These are phyloP conservation scores for Gracilinanus agilis DNA, from an alignment of 2,113 vertebrate genomes.

Conservation along the genomic window DNA sequence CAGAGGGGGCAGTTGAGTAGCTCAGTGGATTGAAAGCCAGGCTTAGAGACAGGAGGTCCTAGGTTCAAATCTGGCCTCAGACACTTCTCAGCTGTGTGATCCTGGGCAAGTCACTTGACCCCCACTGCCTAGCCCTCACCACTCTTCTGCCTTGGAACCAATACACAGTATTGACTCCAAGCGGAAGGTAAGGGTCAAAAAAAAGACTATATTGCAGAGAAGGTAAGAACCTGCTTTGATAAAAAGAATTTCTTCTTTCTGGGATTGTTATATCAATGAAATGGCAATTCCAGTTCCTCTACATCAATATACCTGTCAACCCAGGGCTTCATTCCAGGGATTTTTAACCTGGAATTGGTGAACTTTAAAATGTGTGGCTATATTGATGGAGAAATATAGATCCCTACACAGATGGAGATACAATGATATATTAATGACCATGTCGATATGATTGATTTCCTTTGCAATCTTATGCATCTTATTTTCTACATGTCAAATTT, in stretches of 20 bases:
- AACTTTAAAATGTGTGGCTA: not conserved
- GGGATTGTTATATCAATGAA: not conserved
- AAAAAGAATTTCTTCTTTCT: not conserved
- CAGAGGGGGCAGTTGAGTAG: no score
- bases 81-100: no score
- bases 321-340: not conserved
- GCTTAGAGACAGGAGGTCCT: no score
- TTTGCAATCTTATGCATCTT: not conserved
- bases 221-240: not conserved
- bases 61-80: no score
- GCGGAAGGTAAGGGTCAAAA: no score
- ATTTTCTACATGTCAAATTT: not conserved
- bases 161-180: no score
- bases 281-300: not conserved
- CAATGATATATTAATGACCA: not conserved
- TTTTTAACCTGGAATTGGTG: not conserved
- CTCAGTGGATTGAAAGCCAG: no score
- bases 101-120: no score
- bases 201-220: not conserved
- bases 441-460: not conserved
- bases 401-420: not conserved
- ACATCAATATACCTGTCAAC: not conserved
- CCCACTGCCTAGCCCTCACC: no score
- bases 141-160: no score
- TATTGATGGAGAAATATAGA: not conserved